These are phyloP conservation scores for Sitta europaea DNA, from an alignment of 2,113 vertebrate genomes.

Conservation along the genomic window DNA sequence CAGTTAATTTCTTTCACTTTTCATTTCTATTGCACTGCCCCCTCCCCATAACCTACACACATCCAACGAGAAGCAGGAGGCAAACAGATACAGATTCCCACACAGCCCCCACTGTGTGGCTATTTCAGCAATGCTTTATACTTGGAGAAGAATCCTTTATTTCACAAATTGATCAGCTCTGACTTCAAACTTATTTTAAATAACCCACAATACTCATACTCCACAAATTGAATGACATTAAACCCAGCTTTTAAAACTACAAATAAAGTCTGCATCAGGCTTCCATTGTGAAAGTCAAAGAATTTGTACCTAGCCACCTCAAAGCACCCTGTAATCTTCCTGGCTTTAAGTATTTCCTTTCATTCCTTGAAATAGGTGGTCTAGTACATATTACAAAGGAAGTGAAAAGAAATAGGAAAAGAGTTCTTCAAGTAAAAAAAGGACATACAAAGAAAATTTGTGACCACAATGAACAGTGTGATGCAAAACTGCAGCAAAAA, in stretches of 20 bases:
- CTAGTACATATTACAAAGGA: not conserved
- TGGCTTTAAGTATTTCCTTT: not conserved
- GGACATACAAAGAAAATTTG: not conserved
- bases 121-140: not conserved
- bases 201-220: not conserved
- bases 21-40: not conserved
- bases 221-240: not conserved
- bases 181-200: not conserved
- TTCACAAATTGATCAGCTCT: not conserved
- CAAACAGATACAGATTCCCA: not conserved
- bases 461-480: not conserved
- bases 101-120: not conserved
- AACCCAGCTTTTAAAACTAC: not conserved
- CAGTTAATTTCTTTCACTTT: not conserved
- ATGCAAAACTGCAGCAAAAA: not conserved
- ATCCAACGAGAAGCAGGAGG: not conserved
- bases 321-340: not conserved
- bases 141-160: not conserved
- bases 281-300: not conserved
- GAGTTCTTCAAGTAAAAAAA: not conserved
- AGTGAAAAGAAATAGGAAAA: not conserved
- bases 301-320: not conserved
- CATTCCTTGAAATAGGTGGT: not conserved
- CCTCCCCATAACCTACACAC: not conserved
- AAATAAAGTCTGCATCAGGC: not conserved